A percentile compares a stretch with the other conserved stretches of the same genome.
Evolutionary conservation across 2,888 invertebrate species (phyloP).

Genomic region (Acleris emargana): DNA sequence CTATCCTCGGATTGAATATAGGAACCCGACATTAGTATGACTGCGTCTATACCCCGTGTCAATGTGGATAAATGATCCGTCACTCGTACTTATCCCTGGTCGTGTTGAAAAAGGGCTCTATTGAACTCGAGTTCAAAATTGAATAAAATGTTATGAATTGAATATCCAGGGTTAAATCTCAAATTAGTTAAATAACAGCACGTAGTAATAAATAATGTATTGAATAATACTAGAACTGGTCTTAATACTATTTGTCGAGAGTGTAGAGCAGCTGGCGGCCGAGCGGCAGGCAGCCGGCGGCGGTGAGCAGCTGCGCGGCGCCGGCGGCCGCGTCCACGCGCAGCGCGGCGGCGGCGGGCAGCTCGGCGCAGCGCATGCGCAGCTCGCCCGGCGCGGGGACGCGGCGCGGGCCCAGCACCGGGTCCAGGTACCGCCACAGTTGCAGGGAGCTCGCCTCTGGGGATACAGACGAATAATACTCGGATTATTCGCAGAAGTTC

Average conservation of each 20-base stretch:
- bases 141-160: too few relatives aligned
- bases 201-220: conserved; percentile 44
- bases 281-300: conserved; percentile 73
- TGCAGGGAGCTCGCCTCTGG: conserved; percentile 85
- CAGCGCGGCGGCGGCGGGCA: conserved; percentile 78
- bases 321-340: conserved; percentile 74
- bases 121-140: too few relatives aligned
- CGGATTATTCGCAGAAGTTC: too few relatives aligned
- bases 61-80: too few relatives aligned
- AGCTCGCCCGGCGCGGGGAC: conserved; percentile 88
- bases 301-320: conserved; percentile 69
- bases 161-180: too few relatives aligned
- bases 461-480: conserved; percentile 43
- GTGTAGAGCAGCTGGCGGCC: conserved; percentile 83
- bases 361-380: conserved; percentile 83
- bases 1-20: too few relatives aligned
- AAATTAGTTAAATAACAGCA: background rate
- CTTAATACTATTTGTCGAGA: conserved; percentile 61
- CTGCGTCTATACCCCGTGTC: too few relatives aligned
- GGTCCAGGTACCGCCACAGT: conserved; percentile 91
- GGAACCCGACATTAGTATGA: too few relatives aligned
- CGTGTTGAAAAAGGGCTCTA: too few relatives aligned
- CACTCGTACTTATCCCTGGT: too few relatives aligned
- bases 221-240: conserved; percentile 19
- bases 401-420: conserved; percentile 88